Conservation (phyloP, 2,113 vertebrate species). For the Mirza zaza region DNA sequence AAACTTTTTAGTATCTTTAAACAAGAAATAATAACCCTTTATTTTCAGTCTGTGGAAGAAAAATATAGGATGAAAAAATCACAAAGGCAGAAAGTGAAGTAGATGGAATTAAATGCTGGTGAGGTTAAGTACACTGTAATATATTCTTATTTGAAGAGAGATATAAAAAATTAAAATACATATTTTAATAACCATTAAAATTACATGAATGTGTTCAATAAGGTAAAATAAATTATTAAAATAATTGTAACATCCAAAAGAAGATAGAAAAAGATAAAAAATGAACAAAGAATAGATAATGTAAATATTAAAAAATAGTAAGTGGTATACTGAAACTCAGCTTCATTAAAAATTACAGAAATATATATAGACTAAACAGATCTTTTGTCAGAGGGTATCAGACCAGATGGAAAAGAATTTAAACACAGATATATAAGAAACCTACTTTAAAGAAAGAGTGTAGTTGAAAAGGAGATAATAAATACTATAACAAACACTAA, state of each 20-base stretch:
- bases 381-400: not conserved
- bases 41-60: not conserved
- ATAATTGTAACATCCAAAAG: not conserved
- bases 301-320: not conserved
- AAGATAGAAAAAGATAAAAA: not conserved
- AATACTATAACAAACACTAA: not conserved
- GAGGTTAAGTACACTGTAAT: not conserved
- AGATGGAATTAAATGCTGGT: not conserved
- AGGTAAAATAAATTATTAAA: not conserved
- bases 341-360: not conserved
- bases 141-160: not conserved
- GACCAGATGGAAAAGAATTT: not conserved
- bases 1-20: not conserved
- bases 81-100: not conserved
- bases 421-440: not conserved
- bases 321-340: not conserved
- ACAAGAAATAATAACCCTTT: not conserved
- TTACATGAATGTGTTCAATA: not conserved
- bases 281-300: not conserved
- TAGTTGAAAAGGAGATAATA: not conserved
- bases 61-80: not conserved
- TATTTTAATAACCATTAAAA: not conserved
- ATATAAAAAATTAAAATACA: not conserved
- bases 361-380: not conserved
- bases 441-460: not conserved